A percentile compares a stretch with the other conserved stretches of the same genome.
Conservation (phyloP, 2,888 invertebrate species). For the Drosophila lacicola region DNA sequence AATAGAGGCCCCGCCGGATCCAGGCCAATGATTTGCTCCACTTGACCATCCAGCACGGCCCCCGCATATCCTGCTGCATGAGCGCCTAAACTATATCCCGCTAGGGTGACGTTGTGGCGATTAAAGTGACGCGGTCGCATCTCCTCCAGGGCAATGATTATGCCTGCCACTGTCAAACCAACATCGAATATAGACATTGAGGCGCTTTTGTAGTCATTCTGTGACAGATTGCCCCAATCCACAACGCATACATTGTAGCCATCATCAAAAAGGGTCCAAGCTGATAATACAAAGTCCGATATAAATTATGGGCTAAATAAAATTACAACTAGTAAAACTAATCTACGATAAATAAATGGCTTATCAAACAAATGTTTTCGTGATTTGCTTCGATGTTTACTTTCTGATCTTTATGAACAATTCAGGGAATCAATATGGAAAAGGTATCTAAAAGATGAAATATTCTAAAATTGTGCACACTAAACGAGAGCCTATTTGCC, state of each 20-base stretch:
- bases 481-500: no score
- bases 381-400: no score
- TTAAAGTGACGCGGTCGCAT: constrained; percentile 69
- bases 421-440: no score
- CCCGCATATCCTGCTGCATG: constrained; percentile 84
- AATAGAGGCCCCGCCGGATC: constrained; percentile 85
- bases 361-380: no score
- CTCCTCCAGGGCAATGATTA: constrained; percentile 81
- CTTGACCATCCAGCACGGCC: constrained; percentile 73
- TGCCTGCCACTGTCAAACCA: constrained; percentile 83
- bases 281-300: constrained; percentile 43
- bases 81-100: constrained; percentile 84
- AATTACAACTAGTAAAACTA: no score
- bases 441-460: no score
- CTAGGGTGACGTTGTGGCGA: constrained; percentile 81
- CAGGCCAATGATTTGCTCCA: constrained; percentile 84
- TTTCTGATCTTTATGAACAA: no score
- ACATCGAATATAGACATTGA: constrained; percentile 84
- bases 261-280: constrained; percentile 81
- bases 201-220: constrained; percentile 81
- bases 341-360: no score
- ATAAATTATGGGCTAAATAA: no score
- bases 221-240: constrained; percentile 83
- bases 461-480: no score
- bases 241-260: constrained; percentile 83